phyloP scores from a whole-genome alignment of 2,113 vertebrate species.

The human region DNA sequence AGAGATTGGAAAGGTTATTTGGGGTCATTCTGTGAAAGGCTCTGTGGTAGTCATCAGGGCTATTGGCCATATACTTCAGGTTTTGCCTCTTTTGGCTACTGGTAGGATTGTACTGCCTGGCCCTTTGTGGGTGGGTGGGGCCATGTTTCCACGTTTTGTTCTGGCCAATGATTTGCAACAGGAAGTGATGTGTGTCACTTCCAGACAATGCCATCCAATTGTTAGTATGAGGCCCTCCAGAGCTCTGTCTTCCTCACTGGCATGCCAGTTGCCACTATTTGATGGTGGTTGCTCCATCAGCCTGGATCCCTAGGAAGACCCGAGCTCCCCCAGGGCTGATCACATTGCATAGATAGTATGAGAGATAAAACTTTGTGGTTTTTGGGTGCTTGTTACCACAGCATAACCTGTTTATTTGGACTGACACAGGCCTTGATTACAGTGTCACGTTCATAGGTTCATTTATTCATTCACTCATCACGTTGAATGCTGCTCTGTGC shows the following conservation, averaged over 20 bases:
- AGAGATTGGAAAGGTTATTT: neutral
- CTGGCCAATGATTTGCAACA: neutral
- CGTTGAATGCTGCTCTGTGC: neutral
- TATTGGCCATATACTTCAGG: neutral
- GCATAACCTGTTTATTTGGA: neutral
- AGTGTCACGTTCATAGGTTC: neutral
- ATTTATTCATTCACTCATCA: neutral
- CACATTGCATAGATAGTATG: neutral
- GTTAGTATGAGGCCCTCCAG: neutral
- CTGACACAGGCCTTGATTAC: neutral
- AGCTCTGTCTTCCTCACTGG: neutral
- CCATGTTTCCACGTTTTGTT: neutral
- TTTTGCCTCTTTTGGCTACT: neutral
- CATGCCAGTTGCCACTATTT: neutral
- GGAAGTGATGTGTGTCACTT: neutral
- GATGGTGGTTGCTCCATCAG: neutral
- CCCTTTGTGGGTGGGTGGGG: neutral
- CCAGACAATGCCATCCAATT: neutral
- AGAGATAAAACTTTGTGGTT: neutral
- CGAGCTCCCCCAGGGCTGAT: neutral
- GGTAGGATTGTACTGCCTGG: neutral
- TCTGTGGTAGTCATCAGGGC: neutral
- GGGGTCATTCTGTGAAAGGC: neutral
- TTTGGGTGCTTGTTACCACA: neutral
- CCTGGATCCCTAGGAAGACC: neutral